Evolutionary conservation across 2,888 invertebrate species (phyloP), one percentile per base, ranked within the genome.

Genomic region (Trilocha varians): DNA sequence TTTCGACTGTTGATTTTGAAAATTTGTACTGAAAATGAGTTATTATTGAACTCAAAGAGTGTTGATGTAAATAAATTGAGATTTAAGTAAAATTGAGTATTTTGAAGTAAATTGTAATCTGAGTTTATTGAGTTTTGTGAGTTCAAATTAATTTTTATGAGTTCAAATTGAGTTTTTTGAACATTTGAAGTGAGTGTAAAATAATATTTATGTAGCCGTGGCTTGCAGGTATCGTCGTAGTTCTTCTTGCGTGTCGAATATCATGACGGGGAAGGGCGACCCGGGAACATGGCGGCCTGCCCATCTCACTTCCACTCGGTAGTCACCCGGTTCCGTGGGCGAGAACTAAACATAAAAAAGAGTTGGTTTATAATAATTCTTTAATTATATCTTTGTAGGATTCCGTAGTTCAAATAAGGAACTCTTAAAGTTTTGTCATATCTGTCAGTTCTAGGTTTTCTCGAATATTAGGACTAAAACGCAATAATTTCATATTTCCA

Each of bases 241-340:
- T 77, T 99, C 99, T 74, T 98, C 97, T 73, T 98, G 97, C 6
- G 99, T 99, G 78, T 99, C 99, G 78, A 99, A 98, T 62, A 99
- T 99, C 94, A 98, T 96, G 51, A 99, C 98, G 48, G 95, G 94
- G 89, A 99, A 99, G 0, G 99, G 99, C 35, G 97, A 98, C 41
- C 99, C 99, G 39, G 98, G 98, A 16, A 99, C 98, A 66, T 98
- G 93, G 53, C 98, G 96, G 15, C 97, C 98, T 3, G 99, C 98
- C 99, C 99, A 99, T 73, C 85, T 66, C 43, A 85, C 96, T 74
- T 98, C 97, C 35, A 99, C 96, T 47, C 98, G 90, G 78, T 99
- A 99, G 78, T 99, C 98, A 25, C 99, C 99, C 3, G 98, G 98
- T 73, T 99, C 99, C 41, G 97, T 97, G 45, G 99, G 99, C 77